Percentiles rank a stretch among this genome's conserved stretches.
phyloP scores from a whole-genome alignment of 2,888 invertebrate genomes.

The Andrena bicolor region DNA sequence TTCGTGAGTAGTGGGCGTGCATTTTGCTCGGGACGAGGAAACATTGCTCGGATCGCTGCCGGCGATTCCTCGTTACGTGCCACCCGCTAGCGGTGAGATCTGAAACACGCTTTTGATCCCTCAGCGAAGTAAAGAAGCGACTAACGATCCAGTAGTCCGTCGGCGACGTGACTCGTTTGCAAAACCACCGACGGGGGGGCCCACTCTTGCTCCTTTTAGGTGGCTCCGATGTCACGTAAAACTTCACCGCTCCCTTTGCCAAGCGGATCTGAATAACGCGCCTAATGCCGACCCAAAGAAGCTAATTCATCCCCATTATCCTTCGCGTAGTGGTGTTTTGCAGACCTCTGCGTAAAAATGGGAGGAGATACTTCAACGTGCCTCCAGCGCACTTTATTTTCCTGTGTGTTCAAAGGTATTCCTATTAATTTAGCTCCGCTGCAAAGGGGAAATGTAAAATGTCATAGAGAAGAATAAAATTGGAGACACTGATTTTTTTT shows the following conservation, averaged over 20 bases:
- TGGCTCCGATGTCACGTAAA: constrained; percentile 38
- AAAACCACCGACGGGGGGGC: constrained; percentile 18
- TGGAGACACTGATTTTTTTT: no score
- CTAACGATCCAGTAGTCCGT: constrained; percentile 60
- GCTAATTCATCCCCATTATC: constrained; percentile 41
- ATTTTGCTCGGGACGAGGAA: constrained; percentile 48
- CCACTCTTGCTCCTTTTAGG: constrained; percentile 18
- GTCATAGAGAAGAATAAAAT: no score
- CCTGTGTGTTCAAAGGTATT: no score
- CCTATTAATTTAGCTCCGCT: no score
- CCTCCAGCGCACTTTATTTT: neutral
- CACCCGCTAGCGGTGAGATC: constrained; percentile 61
- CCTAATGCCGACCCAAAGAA: constrained; percentile 46
- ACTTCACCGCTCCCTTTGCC: constrained; percentile 27
- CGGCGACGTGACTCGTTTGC: constrained; percentile 61
- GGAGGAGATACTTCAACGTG: neutral
- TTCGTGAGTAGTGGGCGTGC: constrained; percentile 53
- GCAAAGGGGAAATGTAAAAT: no score
- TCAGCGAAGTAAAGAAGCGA: constrained; percentile 48
- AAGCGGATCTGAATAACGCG: constrained; percentile 52
- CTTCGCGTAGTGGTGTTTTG: neutral
- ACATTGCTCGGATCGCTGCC: constrained; percentile 46
- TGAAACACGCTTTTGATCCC: constrained; percentile 57
- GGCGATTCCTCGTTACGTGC: constrained; percentile 66
- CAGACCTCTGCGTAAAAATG: neutral